Conservation (phyloP, 2,888 invertebrate species). For the Pseudolycoriella hygida region DNA sequence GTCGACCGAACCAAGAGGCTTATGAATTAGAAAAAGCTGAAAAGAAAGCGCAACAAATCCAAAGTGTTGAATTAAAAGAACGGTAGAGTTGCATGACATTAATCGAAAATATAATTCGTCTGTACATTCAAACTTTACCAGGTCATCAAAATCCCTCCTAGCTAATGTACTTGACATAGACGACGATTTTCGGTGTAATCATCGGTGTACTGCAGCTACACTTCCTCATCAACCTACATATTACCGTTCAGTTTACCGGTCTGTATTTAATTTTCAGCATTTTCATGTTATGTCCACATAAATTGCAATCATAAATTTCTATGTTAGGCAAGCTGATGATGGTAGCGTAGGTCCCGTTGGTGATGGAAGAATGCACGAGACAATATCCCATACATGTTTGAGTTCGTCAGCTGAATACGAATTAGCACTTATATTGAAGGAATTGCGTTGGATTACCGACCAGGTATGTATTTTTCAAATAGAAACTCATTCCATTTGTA, state of each 20-base stretch:
- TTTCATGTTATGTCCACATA: too few relatives aligned
- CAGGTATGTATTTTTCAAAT: too few relatives aligned
- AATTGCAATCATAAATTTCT: too few relatives aligned
- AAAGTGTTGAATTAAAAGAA: slow-evolving; percentile 75
- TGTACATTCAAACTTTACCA: slow-evolving; percentile 16
- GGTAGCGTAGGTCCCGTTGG: slow-evolving; percentile 29
- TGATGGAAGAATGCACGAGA: slow-evolving; percentile 49
- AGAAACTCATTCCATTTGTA: too few relatives aligned
- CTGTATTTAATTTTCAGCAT: background rate
- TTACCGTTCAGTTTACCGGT: slow-evolving; percentile 53
- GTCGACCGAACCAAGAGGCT: slow-evolving; percentile 44
- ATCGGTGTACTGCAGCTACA: slow-evolving; percentile 36
- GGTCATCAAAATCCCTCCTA: slow-evolving; percentile 83
- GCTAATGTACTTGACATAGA: slow-evolving; percentile 95
- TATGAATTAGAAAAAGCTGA: slow-evolving; percentile 31
- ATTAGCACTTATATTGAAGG: slow-evolving; percentile 83
- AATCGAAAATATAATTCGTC: background rate
- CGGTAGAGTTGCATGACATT: slow-evolving; percentile 24
- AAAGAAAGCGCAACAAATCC: slow-evolving; percentile 39
- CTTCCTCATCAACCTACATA: slow-evolving; percentile 39
- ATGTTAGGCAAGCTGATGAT: slow-evolving; percentile 27
- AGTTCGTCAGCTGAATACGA: slow-evolving; percentile 71
- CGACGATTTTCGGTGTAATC: slow-evolving; percentile 79
- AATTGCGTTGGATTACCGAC: slow-evolving; percentile 81
- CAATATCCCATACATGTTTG: slow-evolving; percentile 64